Conservation (phyloP, 2,113 vertebrate species). For the Kryptolebias marmoratus region DNA sequence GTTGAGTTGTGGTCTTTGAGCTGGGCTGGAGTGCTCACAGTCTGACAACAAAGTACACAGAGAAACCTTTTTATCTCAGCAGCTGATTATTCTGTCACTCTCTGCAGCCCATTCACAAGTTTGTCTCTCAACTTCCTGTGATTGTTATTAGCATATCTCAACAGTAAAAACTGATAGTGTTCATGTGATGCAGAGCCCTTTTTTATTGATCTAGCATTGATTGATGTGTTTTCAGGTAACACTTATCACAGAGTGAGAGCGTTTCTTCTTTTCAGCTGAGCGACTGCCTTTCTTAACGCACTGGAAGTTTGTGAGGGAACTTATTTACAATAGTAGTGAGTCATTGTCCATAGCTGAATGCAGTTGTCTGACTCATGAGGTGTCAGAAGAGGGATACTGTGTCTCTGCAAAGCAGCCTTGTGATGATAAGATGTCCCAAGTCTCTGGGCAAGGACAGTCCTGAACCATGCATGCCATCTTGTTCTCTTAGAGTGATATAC, state of each 20-base stretch:
- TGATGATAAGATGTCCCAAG: conserved; percentile 1
- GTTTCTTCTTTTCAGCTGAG: conserved; percentile 10
- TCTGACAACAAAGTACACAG: conserved; percentile 27
- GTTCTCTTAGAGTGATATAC: not conserved
- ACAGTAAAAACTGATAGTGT: conserved; percentile 42
- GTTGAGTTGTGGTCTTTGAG: conserved; percentile 31
- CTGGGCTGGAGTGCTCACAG: conserved; percentile 28
- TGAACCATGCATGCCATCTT: not conserved
- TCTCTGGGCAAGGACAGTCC: conserved; percentile 17
- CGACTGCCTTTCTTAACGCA: conserved; percentile 16
- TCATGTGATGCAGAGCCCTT: conserved; percentile 16
- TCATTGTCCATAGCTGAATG: not conserved
- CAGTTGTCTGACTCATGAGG: conserved; percentile 14
- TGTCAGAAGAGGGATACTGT: conserved; percentile 2
- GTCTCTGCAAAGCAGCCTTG: conserved; percentile 4
- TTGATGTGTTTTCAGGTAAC: conserved; percentile 6
- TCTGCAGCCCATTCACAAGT: conserved; percentile 11
- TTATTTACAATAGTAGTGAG: not conserved
- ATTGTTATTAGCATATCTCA: conserved; percentile 33
- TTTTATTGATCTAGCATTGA: conserved; percentile 42
- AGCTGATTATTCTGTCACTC: conserved; percentile 34
- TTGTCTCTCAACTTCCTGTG: conserved; percentile 23
- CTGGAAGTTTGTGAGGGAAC: not conserved
- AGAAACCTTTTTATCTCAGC: conserved; percentile 29
- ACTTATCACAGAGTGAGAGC: conserved; percentile 20